A percentile compares a stretch with the other conserved stretches of the same genome.
These are phyloP conservation scores for Apistogramma diplotaenia DNA, from an alignment of 2,113 vertebrate species.

Conservation along the genomic window DNA sequence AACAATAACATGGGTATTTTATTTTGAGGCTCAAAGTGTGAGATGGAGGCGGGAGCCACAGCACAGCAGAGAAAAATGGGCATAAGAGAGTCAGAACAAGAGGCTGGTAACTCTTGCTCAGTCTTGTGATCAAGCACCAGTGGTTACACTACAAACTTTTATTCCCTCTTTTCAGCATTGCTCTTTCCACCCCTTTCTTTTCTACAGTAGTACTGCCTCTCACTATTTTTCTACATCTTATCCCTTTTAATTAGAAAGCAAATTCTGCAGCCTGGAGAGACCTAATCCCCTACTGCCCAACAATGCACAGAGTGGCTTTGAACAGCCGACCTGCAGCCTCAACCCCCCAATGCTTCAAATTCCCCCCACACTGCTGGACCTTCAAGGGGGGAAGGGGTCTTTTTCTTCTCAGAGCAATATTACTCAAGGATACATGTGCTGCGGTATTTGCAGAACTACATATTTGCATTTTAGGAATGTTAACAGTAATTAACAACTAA, in stretches of 20 bases:
- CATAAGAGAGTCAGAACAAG: conserved; percentile 42
- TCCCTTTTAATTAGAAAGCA: conserved; percentile 99
- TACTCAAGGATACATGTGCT: conserved; percentile 57
- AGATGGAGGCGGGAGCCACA: conserved; percentile 22
- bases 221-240: conserved; percentile 87
- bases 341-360: conserved; percentile 67
- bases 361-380: conserved; percentile 60
- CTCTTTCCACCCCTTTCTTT: conserved; percentile 68
- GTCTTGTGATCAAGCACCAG: conserved; percentile 90
- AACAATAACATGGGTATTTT: not conserved
- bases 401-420: conserved; percentile 51
- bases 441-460: conserved; percentile 49
- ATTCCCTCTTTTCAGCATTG: conserved; percentile 84
- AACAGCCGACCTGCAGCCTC: conserved; percentile 86
- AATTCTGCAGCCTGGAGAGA: conserved; percentile 99
- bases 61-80: not conserved
- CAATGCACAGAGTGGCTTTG: conserved; percentile 99
- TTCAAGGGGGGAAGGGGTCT: conserved; percentile 42
- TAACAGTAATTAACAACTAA: conserved; percentile 70
- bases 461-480: conserved; percentile 70
- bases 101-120: conserved; percentile 70
- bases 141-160: conserved; percentile 96
- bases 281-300: conserved; percentile 99
- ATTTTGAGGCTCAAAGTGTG: conserved; percentile 33
- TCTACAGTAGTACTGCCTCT: conserved; percentile 80